phyloP scores from a whole-genome alignment of 1,140 invertebrate species.

The Papilio helenus region DNA sequence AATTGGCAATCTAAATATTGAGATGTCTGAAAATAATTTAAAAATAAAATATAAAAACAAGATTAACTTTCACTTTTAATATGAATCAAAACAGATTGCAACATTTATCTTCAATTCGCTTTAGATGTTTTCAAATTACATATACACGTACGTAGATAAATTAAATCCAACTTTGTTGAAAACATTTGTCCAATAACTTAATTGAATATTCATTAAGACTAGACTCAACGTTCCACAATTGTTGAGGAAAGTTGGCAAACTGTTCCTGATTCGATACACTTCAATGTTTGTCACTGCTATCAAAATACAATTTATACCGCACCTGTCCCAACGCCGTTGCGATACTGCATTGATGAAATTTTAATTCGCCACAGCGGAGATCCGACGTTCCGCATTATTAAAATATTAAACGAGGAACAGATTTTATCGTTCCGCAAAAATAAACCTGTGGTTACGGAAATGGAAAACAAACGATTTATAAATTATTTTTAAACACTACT shows the following conservation, averaged over 20 bases:
- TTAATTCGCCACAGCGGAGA: slow-evolving; percentile 18
- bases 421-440: slow-evolving; percentile 5
- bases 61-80: background rate
- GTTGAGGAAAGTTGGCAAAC: slow-evolving; percentile 16
- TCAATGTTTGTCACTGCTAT: slow-evolving; percentile 48
- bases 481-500: background rate
- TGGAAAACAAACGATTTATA: background rate
- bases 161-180: background rate
- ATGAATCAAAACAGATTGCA: background rate
- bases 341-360: slow-evolving; percentile 49
- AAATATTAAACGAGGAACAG: slow-evolving; percentile 19
- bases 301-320: slow-evolving; percentile 66
- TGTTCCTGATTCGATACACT: slow-evolving; percentile 39
- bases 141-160: background rate
- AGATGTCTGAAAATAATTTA: background rate
- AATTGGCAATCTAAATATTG: background rate
- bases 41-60: background rate
- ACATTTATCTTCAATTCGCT: background rate
- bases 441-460: slow-evolving; percentile 8
- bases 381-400: slow-evolving; percentile 2
- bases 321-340: slow-evolving; percentile 57
- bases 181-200: no score
- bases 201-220: background rate
- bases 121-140: background rate
- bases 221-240: background rate